A percentile compares a stretch with the other conserved stretches of the same genome.
Evolutionary conservation across 2,797 vertebrate genomes (phyloP).

Genomic region (Oryzias dopingdopingensis): DNA sequence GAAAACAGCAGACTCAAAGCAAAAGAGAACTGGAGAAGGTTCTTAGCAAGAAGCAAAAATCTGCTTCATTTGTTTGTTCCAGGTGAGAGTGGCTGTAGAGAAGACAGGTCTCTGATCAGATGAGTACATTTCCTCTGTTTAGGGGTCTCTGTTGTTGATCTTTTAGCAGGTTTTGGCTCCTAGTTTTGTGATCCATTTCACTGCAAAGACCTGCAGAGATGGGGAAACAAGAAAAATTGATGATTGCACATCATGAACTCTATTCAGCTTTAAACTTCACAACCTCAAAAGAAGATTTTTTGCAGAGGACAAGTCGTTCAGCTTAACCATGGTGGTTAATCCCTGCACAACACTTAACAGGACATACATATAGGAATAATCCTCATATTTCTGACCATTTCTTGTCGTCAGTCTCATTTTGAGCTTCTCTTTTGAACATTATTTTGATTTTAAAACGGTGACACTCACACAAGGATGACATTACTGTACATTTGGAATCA

Average conservation of each 20-base stretch:
- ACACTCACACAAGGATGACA: background rate
- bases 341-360: background rate
- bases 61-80: constrained; percentile 2
- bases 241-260: background rate
- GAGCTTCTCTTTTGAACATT: background rate
- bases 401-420: background rate
- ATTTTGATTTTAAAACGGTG: background rate
- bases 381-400: too few species aligned
- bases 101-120: constrained; percentile 5
- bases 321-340: background rate
- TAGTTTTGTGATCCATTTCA: background rate
- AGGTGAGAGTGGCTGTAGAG: constrained; percentile 9
- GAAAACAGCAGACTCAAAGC: constrained; percentile 1
- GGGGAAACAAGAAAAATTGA: background rate
- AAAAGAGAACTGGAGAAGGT: background rate
- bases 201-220: background rate
- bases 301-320: constrained; percentile 21
- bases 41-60: constrained; percentile 2
- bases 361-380: background rate
- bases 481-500: background rate
- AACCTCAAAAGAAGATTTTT: constrained; percentile 12
- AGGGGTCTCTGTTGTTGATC: background rate
- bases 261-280: constrained; percentile 7
- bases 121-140: background rate
- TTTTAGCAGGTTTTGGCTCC: background rate